These are phyloP conservation scores for Brachyalestes nurse DNA, from an alignment of 2,797 vertebrate species.

Conservation along the genomic window DNA sequence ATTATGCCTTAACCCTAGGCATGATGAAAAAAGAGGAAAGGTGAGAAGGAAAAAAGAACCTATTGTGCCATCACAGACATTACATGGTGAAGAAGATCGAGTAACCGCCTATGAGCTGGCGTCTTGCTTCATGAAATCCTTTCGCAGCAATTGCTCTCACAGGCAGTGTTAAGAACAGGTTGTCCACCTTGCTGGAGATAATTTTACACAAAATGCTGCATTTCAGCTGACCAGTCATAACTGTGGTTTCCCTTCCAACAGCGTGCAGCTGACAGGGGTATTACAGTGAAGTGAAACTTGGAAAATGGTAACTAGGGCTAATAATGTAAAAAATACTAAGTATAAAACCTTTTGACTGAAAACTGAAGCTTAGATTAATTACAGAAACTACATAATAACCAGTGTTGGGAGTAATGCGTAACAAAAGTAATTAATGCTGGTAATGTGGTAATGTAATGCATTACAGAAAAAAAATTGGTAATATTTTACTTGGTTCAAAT, in stretches of 20 bases:
- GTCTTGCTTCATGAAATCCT: slow-evolving; percentile 1
- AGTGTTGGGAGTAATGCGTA: too few species aligned
- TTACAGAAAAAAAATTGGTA: too few species aligned
- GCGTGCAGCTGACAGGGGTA: neutral
- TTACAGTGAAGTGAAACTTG: neutral
- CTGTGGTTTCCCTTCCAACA: neutral
- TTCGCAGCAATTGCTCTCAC: neutral
- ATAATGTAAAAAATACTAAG: neutral
- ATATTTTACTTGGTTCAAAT: too few species aligned
- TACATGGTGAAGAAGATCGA: neutral
- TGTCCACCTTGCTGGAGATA: neutral
- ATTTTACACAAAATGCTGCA: neutral
- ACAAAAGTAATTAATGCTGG: too few species aligned
- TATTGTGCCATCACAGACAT: neutral
- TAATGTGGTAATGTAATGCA: too few species aligned
- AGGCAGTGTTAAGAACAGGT: neutral
- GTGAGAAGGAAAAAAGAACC: slow-evolving; percentile 1
- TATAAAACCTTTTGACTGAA: neutral
- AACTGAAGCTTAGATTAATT: too few species aligned
- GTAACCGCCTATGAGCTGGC: slow-evolving; percentile 5
- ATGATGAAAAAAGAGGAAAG: slow-evolving; percentile 24
- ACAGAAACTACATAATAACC: too few species aligned
- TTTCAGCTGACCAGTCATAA: neutral
- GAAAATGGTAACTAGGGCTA: neutral
- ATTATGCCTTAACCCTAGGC: slow-evolving; percentile 19